Percentiles rank a stretch among this genome's conserved stretches.
Conservation (phyloP, 92 coral and sea anemone species). For the Phenganax stokvisi region DNA sequence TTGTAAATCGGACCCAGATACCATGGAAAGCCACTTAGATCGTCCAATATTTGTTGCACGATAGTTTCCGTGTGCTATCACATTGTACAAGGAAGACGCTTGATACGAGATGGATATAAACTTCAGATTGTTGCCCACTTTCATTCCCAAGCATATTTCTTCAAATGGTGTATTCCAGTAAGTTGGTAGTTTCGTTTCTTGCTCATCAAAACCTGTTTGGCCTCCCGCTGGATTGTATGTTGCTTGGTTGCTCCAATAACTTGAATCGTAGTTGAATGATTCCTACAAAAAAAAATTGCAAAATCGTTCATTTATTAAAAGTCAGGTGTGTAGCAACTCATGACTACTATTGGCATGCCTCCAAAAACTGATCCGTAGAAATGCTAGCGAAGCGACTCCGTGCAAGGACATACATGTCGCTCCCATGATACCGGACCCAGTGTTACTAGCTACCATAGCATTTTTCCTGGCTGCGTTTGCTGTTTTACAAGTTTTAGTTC, state of each 20-base stretch:
- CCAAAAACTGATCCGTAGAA: too few relatives aligned
- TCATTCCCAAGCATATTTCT: constrained; percentile 44
- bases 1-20: constrained; percentile 13
- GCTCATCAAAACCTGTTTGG: constrained; percentile 33
- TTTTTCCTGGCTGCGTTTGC: too few relatives aligned
- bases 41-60: constrained; percentile 32
- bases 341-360: too few relatives aligned
- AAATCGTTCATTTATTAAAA: too few relatives aligned
- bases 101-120: not conserved
- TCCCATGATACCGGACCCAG: too few relatives aligned
- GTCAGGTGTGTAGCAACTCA: too few relatives aligned
- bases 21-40: constrained; percentile 16
- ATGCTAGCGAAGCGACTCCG: too few relatives aligned
- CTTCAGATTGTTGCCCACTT: not conserved
- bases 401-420: too few relatives aligned
- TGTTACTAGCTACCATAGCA: too few relatives aligned
- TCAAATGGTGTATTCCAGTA: constrained; percentile 19
- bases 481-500: too few relatives aligned
- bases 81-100: not conserved
- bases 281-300: constrained; percentile 2
- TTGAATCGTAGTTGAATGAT: constrained; percentile 34
- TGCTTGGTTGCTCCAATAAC: constrained; percentile 36
- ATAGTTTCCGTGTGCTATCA: not conserved
- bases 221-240: constrained; percentile 31
- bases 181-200: constrained; percentile 33